Conservation (phyloP, 1,140 invertebrate species). For the Notospermus geniculatus region DNA sequence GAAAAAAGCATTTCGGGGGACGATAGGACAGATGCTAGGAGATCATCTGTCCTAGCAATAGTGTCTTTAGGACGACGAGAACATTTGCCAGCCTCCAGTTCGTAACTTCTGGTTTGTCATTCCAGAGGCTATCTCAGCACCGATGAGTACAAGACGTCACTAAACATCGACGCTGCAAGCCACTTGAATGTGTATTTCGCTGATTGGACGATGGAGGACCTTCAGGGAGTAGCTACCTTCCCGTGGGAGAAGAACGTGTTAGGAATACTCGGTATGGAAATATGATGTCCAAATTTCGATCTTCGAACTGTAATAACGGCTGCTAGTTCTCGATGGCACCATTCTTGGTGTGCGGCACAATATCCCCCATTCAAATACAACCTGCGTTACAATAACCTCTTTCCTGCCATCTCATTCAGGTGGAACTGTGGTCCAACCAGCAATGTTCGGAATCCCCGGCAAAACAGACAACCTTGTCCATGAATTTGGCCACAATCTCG, state of each 20-base stretch:
- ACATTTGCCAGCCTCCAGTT: no score
- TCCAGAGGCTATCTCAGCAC: conserved; percentile 40
- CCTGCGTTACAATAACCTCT: not conserved
- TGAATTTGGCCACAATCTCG: conserved; percentile 50
- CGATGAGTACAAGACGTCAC: conserved; percentile 34
- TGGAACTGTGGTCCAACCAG: conserved; percentile 39
- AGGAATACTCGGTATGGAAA: conserved; percentile 29
- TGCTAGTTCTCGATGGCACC: no score
- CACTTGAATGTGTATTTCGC: conserved; percentile 40
- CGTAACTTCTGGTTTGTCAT: no score
- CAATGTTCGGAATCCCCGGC: conserved; percentile 29
- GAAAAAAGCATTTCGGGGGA: no score
- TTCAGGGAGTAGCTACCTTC: conserved; percentile 45
- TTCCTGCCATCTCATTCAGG: conserved; percentile 26
- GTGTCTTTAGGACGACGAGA: no score
- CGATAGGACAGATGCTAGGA: no score
- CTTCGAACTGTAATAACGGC: no score
- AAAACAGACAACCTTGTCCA: conserved; percentile 41
- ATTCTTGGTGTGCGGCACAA: no score
- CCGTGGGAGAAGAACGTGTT: conserved; percentile 49
- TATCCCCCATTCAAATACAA: no score
- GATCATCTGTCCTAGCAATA: no score
- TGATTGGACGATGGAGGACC: conserved; percentile 26
- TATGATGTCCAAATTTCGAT: no score
- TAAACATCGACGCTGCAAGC: conserved; percentile 26